Evolutionary conservation across 2,113 vertebrate species (phyloP), one percentile per base, ranked within the genome.

Genomic region (Mustelus asterias): DNA sequence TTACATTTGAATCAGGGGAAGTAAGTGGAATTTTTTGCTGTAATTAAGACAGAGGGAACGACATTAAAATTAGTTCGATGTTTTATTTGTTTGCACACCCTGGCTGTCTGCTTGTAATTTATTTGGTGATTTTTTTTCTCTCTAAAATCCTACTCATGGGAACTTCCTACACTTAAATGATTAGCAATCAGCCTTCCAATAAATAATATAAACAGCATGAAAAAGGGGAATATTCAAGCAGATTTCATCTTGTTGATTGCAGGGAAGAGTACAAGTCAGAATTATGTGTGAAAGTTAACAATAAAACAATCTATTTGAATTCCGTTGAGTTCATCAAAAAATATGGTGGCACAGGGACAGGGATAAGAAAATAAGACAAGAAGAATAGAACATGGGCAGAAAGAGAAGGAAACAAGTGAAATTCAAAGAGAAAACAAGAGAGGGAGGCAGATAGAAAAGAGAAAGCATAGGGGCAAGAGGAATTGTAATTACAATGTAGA

Each of bases 1-100:
- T 41, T 67, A 96, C 96, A 97, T 96, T 96, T 96, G 16, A 94
- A 96, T 97, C 96, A 97, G 97, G 97, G 96, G 97, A 98, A 97
- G 96, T 89, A 97, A 97, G 97, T 97, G 96, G 97, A 96, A 97
- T 96, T 96, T 96, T 76, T 72, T 95, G 41, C 37, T 29, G 69
- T 70, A 95, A 95, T 95, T 95, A 76, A 95, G 69, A 95, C 44
- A 69, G 37, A 95, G 94, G 94, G 48, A 95, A 95, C 10, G 26
- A 72, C 41, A 72, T 94, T 94, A 70, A 95, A 63, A 95, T 95
- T 95, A 72, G 67, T 72, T 72, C 6, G 94, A 95, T 94, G 65
- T 69, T 69, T 94, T 95, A 72, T 95, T 95, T 95, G 94, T 95
- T 95, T 95, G 94, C 44, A 95, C 16, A 72, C 44, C 24, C 94